These are phyloP conservation scores for Leptosomus discolor DNA, from an alignment of 2,113 vertebrate species.

Conservation along the genomic window DNA sequence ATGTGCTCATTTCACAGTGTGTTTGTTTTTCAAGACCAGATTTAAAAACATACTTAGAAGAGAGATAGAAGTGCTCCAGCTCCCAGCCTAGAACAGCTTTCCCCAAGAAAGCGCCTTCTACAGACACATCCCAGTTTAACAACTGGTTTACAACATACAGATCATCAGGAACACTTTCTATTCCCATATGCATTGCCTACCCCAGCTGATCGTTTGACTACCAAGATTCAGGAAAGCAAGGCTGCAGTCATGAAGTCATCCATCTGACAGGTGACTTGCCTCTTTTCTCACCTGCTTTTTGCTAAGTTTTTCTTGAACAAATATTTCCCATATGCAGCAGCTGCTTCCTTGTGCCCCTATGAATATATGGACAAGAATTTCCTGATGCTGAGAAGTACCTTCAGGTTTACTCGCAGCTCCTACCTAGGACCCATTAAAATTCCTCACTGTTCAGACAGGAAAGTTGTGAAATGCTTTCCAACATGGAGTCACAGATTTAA, in stretches of 20 bases:
- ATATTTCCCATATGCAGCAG: not conserved
- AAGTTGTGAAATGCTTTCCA: not conserved
- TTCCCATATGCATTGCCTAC: not conserved
- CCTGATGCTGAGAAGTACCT: not conserved
- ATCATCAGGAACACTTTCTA: not conserved
- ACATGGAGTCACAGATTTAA: not conserved
- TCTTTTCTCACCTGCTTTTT: not conserved
- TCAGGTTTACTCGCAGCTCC: constrained; percentile 22
- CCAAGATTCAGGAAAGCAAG: not conserved
- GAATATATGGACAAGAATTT: constrained; percentile 26
- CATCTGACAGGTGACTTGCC: not conserved
- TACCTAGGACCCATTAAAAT: not conserved
- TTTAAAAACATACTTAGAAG: not conserved
- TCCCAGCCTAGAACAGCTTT: not conserved
- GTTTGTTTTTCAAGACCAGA: not conserved
- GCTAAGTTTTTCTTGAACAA: constrained; percentile 25
- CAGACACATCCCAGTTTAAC: not conserved
- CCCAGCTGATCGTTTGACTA: not conserved
- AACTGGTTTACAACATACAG: not conserved
- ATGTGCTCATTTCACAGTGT: not conserved
- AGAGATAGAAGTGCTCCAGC: not conserved
- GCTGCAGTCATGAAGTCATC: not conserved
- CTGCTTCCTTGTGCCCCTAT: not conserved
- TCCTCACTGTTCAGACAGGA: not conserved
- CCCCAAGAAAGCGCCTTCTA: not conserved